A percentile compares a stretch with the other conserved stretches of the same genome.
Evolutionary conservation across 2,113 vertebrate genomes (phyloP).

Genomic region (Leucopsar rothschildi): DNA sequence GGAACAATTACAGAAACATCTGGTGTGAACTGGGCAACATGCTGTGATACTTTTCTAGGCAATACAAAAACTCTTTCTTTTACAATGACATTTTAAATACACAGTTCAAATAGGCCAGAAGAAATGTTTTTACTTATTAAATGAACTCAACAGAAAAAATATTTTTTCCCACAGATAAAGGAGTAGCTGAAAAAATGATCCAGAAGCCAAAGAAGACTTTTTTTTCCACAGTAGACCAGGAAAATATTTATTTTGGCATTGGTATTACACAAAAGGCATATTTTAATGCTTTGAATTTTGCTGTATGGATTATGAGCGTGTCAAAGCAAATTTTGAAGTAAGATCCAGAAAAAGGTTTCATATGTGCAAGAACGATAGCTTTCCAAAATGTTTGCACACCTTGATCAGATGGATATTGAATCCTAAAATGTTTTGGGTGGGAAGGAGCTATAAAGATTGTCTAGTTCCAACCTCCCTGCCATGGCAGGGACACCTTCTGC

Average conservation of each 20-base stretch:
- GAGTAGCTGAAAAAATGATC: not conserved
- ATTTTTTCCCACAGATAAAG: not conserved
- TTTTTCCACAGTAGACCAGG: not conserved
- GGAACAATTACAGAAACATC: slow-evolving; percentile 57
- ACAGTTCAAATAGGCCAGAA: not conserved
- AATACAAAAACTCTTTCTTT: not conserved
- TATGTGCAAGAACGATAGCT: not conserved
- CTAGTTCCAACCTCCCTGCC: not conserved
- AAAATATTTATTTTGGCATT: slow-evolving; percentile 16
- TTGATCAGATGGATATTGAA: not conserved
- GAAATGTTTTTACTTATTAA: not conserved
- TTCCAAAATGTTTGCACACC: not conserved
- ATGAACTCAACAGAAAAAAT: not conserved
- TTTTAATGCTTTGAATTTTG: not conserved
- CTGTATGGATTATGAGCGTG: not conserved
- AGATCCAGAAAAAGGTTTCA: not conserved
- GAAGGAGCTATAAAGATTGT: not conserved
- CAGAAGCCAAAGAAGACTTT: not conserved
- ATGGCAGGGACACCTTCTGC: not conserved
- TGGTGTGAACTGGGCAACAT: slow-evolving; percentile 13
- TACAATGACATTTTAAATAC: not conserved
- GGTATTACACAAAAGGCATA: not conserved
- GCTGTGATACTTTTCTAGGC: not conserved
- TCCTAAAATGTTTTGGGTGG: not conserved
- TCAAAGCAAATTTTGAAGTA: not conserved